A percentile compares a stretch with the other conserved stretches of the same genome.
Evolutionary conservation across 2,888 invertebrate genomes (phyloP).

Genomic region (Willowsia nigromaculata): DNA sequence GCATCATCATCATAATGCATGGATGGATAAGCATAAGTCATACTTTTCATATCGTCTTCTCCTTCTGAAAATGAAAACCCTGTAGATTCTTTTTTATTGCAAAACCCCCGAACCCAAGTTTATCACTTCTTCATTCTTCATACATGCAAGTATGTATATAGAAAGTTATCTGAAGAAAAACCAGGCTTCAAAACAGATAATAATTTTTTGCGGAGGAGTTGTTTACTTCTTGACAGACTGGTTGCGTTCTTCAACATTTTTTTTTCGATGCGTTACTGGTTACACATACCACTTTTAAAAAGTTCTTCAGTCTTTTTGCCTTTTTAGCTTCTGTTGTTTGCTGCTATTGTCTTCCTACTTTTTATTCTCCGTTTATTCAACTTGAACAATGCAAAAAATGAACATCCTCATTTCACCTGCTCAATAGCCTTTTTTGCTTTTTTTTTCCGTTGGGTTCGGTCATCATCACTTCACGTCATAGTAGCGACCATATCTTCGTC

Average conservation of each 20-base stretch:
- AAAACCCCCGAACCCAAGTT: neutral
- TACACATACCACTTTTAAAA: neutral
- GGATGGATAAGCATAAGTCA: neutral
- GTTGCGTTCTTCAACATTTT: slow-evolving; percentile 1
- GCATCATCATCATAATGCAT: neutral
- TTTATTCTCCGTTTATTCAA: slow-evolving; percentile 42
- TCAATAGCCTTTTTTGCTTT: neutral
- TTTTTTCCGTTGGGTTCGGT: slow-evolving; percentile 15
- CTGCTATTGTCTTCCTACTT: neutral
- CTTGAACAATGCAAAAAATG: slow-evolving; percentile 35
- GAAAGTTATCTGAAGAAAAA: neutral
- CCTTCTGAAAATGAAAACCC: neutral
- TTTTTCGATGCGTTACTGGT: neutral
- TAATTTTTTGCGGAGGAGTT: slow-evolving; percentile 60
- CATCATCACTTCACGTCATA: neutral
- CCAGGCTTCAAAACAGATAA: neutral
- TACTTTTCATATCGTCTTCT: neutral
- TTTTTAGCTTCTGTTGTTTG: slow-evolving; percentile 23
- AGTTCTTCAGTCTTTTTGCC: neutral
- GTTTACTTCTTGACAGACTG: slow-evolving; percentile 62
- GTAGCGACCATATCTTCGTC: neutral
- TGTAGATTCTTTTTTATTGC: neutral
- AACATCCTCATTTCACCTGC: slow-evolving; percentile 42
- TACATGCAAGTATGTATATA: neutral
- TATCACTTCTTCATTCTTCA: neutral